phyloP scores from a whole-genome alignment of 2,888 invertebrate species.

The Hyppa rectilinea region DNA sequence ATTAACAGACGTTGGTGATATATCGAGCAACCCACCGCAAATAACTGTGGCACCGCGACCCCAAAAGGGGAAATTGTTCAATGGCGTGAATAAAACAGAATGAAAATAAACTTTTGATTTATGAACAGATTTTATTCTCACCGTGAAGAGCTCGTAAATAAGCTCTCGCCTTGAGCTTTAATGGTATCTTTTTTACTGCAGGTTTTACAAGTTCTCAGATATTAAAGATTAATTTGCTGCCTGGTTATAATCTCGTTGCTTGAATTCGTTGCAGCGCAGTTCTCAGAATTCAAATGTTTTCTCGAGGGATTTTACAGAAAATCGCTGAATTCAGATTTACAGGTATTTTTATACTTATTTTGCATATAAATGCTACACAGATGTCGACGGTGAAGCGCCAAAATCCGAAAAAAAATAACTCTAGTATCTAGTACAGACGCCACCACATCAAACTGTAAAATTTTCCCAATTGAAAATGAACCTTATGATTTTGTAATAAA shows the following conservation, averaged over 20 bases:
- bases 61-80: conserved; percentile 57
- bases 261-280: conserved; percentile 3
- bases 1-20: conserved; percentile 18
- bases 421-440: too few species aligned
- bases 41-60: conserved; percentile 28
- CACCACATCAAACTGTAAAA: too few species aligned
- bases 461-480: too few species aligned
- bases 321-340: neutral
- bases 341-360: neutral
- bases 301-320: neutral
- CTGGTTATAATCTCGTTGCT: conserved; percentile 5
- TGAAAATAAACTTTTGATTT: conserved; percentile 68
- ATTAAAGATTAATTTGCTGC: conserved; percentile 56
- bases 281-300: conserved; percentile 10
- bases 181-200: conserved; percentile 45
- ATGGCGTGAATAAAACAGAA: conserved; percentile 63
- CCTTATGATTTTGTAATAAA: too few species aligned
- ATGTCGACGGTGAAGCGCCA: too few species aligned
- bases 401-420: neutral
- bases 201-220: conserved; percentile 54
- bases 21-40: neutral
- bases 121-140: conserved; percentile 61
- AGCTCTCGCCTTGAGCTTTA: conserved; percentile 35
- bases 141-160: conserved; percentile 62
- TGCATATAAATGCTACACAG: too few species aligned